These are phyloP conservation scores for Scomber scombrus DNA, from an alignment of 2,113 vertebrate genomes.

Conservation along the genomic window DNA sequence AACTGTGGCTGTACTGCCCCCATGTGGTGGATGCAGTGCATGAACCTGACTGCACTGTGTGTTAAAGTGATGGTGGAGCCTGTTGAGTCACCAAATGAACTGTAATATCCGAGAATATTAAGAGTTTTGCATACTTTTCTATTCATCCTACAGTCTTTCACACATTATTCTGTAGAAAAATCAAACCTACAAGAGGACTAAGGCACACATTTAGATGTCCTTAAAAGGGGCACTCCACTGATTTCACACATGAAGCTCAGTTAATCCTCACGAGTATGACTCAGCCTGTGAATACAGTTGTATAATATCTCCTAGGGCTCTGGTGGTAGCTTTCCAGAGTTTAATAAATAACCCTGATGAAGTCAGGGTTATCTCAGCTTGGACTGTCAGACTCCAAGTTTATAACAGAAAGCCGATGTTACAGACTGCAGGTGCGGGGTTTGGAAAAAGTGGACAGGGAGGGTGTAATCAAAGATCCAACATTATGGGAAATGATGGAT, in stretches of 20 bases:
- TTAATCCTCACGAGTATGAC: too few species aligned
- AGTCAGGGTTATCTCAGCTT: background rate
- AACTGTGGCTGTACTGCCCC: conserved; percentile 75
- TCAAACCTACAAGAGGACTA: background rate
- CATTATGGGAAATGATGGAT: background rate
- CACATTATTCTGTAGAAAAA: background rate
- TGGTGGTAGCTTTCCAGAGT: background rate
- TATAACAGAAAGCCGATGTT: background rate
- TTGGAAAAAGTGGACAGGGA: background rate
- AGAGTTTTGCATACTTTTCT: too few species aligned
- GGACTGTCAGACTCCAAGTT: background rate
- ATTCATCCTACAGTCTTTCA: background rate
- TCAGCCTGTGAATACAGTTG: too few species aligned
- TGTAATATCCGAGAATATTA: too few species aligned
- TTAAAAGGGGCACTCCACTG: too few species aligned
- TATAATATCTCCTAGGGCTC: too few species aligned
- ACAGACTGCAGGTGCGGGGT: background rate
- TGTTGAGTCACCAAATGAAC: background rate
- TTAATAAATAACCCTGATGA: background rate
- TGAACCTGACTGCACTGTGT: background rate
- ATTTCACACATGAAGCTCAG: too few species aligned
- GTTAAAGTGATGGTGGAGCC: background rate
- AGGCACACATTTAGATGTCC: too few species aligned
- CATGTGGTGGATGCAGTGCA: conserved; percentile 54
- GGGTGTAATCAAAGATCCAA: too few species aligned